These are phyloP conservation scores for Periophthalmus magnuspinnatus DNA, from an alignment of 2,797 vertebrate genomes.

Conservation along the genomic window DNA sequence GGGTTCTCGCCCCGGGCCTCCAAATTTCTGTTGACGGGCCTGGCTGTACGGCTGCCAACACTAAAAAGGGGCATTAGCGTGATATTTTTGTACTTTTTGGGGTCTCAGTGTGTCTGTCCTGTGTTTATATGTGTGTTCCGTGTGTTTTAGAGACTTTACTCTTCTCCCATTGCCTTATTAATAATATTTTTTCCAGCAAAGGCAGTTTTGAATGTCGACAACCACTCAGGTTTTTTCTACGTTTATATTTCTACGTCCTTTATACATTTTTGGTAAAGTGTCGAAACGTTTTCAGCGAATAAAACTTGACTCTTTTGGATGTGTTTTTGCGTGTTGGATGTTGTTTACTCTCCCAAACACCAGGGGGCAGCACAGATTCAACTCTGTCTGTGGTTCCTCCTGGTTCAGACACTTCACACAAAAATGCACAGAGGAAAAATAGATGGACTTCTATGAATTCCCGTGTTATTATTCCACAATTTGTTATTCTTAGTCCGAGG, in stretches of 20 bases:
- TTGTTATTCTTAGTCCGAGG: conserved; percentile 6
- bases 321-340: not conserved
- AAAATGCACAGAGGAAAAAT: not conserved
- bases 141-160: conserved; percentile 23
- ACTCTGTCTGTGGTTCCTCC: not conserved
- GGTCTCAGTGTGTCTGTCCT: not conserved
- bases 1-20: no score
- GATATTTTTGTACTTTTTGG: not conserved
- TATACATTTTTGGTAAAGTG: not conserved
- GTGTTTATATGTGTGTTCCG: conserved; percentile 1
- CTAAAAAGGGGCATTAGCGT: no score
- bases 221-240: conserved; percentile 28
- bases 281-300: not conserved
- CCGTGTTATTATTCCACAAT: not conserved
- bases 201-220: conserved; percentile 3
- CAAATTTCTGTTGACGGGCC: no score
- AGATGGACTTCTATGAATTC: conserved; percentile 4
- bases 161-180: conserved; percentile 49
- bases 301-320: conserved; percentile 5
- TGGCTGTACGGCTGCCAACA: not conserved
- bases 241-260: conserved; percentile 28
- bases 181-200: conserved; percentile 22
- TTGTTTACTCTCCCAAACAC: conserved; percentile 19
- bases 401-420: not conserved
- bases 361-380: conserved; percentile 54